Base-by-base conservation (phyloP, 92 coral and sea anemone species). In the Heliopora coerulea region DNA sequence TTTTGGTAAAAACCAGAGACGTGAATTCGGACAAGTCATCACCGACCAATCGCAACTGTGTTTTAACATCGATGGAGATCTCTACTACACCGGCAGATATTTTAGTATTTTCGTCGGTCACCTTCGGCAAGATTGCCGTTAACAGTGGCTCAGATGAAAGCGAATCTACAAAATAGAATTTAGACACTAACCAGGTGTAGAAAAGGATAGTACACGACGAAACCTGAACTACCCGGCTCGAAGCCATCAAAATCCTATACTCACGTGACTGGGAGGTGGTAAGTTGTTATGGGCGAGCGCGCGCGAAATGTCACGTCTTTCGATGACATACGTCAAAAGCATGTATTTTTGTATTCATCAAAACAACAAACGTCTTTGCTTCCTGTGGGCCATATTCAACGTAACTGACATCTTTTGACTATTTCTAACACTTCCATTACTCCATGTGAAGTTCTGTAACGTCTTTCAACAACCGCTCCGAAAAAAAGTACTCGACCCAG, bases 101-200 rank as follows among this genome's bases (percentile, higher is more conserved):
- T 54, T 54, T 67, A 58, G 89, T 74, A 62, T 77, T 80, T 48
- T 83, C 67, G 24, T 86, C 68, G 37, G 83, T 73, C 65, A 83
- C 96, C 4, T 83, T 88, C 13, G 99, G 96, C 77, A 88, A 81
- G 57, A 95, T 50, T 29, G 93, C 99, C 49, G 81, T 66, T 49
- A 95, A 49, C 6, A 35, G 70, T 14, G 85, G 82, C 25, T 88
- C 82, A 82, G 89, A 90, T 86, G 77, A 67, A 64, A 73, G 83
- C 73, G 56, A 67, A 23, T 72, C 78, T 23, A 82, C 77, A 70
- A 31, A 30, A 41, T 39, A 50, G 31, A 54, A 23, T 8, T 56
- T 23, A 8, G 2, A 23, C 29, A 15, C 30, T 11, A 56, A 17
- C 28, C 29, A 56, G 61, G 8, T 23, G 31, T 11, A 56, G 9